phyloP scores from a whole-genome alignment of 2,797 vertebrate species.

The Thamnophis elegans region DNA sequence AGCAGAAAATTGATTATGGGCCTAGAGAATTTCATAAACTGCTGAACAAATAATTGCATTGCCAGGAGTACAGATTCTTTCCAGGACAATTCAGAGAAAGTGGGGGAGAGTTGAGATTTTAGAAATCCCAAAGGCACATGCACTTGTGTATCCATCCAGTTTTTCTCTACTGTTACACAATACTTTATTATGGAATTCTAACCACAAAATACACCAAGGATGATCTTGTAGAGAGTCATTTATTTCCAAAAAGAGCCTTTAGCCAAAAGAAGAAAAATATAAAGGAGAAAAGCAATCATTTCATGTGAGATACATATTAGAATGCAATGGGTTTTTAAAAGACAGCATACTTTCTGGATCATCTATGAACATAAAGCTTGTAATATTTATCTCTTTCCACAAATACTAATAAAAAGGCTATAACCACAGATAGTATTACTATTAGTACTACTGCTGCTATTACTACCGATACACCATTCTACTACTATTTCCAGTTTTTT shows the following conservation, averaged over 20 bases:
- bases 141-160: neutral
- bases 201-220: slow-evolving; percentile 8
- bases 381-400: neutral
- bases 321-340: neutral
- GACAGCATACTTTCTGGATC: neutral
- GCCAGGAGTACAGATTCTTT: slow-evolving; percentile 20
- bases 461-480: neutral
- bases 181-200: neutral
- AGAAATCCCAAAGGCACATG: slow-evolving; percentile 7
- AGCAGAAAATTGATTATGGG: slow-evolving; percentile 4
- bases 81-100: neutral
- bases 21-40: neutral
- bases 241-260: slow-evolving; percentile 32
- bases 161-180: slow-evolving; percentile 16
- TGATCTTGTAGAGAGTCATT: slow-evolving; percentile 31
- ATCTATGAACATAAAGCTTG: neutral
- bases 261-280: neutral
- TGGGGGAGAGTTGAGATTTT: neutral
- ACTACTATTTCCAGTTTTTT: neutral
- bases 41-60: slow-evolving; percentile 7
- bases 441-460: neutral
- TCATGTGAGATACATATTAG: neutral
- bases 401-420: neutral
- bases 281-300: neutral
- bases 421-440: neutral